A percentile compares a stretch with the other conserved stretches of the same genome.
phyloP scores from a whole-genome alignment of 1,140 invertebrate genomes.

The Drosophila pandora region DNA sequence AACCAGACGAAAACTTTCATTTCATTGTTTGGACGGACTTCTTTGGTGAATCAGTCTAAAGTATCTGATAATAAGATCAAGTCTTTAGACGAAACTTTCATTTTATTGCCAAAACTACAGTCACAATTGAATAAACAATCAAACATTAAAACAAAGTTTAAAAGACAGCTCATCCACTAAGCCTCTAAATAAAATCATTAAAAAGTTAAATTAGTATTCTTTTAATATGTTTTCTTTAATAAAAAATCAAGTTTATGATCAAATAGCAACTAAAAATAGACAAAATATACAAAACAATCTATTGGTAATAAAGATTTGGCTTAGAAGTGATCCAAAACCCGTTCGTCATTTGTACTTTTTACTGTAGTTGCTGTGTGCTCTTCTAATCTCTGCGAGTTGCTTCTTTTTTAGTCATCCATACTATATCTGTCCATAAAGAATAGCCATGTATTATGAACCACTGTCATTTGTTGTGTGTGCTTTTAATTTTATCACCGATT shows the following conservation, averaged over 20 bases:
- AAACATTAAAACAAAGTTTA: background rate
- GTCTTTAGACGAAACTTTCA: conserved; percentile 1
- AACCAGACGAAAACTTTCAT: conserved; percentile 12
- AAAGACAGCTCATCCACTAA: too few species aligned
- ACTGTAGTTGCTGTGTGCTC: conserved; percentile 26
- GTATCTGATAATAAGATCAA: background rate
- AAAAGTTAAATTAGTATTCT: too few species aligned
- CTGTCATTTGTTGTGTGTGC: conserved; percentile 62
- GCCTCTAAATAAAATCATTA: too few species aligned
- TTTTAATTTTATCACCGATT: conserved; percentile 57
- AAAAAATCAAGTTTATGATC: too few species aligned
- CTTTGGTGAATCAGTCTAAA: background rate
- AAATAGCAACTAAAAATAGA: background rate
- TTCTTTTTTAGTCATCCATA: conserved; percentile 27
- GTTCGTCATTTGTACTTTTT: background rate
- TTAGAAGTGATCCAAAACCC: background rate
- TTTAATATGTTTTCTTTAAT: too few species aligned
- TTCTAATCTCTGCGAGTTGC: conserved; percentile 20
- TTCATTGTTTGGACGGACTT: conserved; percentile 19
- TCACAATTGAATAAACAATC: background rate
- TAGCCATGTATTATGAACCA: conserved; percentile 50
- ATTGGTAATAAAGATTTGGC: background rate
- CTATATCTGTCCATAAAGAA: conserved; percentile 20
- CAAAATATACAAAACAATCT: background rate
- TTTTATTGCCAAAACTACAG: conserved; percentile 3